Evolutionary conservation across 2,797 vertebrate genomes (phyloP).

Genomic region (Merluccius polli): DNA sequence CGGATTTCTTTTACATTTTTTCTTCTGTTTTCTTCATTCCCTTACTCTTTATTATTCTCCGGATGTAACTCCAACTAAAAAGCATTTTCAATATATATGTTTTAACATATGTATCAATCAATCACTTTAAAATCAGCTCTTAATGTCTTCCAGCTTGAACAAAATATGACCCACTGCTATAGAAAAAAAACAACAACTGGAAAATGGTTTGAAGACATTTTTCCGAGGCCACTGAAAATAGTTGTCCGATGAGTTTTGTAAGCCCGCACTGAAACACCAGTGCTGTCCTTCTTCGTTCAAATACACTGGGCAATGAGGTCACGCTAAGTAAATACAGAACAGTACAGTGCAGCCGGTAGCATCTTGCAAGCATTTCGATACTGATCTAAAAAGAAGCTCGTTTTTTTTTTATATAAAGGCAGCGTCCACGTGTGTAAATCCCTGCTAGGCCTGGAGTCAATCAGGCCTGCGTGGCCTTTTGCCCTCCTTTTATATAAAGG

Average conservation of each 20-base stretch:
- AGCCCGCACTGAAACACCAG: not conserved
- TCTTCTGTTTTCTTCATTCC: conserved; percentile 10
- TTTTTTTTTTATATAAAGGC: conserved; percentile 30
- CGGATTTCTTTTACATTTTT: not conserved
- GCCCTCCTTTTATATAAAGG: conserved; percentile 38
- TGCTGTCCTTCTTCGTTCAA: conserved; percentile 40
- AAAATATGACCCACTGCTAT: conserved; percentile 72
- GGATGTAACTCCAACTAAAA: not conserved
- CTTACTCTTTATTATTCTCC: conserved; percentile 3
- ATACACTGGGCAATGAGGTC: conserved; percentile 29
- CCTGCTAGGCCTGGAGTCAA: conserved; percentile 57
- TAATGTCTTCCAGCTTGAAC: conserved; percentile 73
- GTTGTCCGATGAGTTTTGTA: conserved; percentile 33
- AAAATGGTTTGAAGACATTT: conserved; percentile 59
- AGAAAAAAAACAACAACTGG: conserved; percentile 63
- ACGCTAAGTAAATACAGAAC: conserved; percentile 10
- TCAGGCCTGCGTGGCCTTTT: conserved; percentile 51
- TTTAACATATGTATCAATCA: conserved; percentile 33
- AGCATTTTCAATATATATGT: not conserved
- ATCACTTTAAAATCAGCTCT: conserved; percentile 33
- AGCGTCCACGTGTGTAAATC: conserved; percentile 53
- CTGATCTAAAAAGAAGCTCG: conserved; percentile 28
- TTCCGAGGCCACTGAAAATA: conserved; percentile 35
- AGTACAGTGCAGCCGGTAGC: conserved; percentile 9
- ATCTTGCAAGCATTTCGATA: conserved; percentile 14